phyloP scores from a whole-genome alignment of 2,113 vertebrate genomes.

The Saimiri boliviensis region DNA sequence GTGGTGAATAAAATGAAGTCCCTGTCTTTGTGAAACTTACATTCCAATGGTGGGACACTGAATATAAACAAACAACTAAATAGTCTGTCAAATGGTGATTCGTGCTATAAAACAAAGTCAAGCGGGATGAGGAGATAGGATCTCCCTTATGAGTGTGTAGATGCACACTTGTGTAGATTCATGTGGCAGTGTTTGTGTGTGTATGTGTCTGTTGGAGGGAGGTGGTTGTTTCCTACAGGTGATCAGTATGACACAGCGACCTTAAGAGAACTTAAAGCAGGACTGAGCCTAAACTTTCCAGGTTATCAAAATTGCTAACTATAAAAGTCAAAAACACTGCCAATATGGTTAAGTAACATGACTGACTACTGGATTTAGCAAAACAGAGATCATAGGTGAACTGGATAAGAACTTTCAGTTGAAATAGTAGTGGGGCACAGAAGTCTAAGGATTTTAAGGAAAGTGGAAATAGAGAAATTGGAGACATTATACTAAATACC shows the following conservation, averaged over 20 bases:
- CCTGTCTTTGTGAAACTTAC: not conserved
- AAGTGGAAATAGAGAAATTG: not conserved
- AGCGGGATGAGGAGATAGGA: not conserved
- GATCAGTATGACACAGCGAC: not conserved
- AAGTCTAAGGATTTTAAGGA: not conserved
- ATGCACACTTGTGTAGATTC: not conserved
- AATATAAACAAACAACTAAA: not conserved
- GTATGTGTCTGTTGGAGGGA: not conserved
- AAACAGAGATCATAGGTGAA: not conserved
- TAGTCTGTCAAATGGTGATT: not conserved
- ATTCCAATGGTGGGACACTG: not conserved
- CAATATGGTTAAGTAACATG: not conserved
- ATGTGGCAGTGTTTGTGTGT: not conserved
- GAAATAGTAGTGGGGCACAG: not conserved
- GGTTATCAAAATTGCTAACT: not conserved
- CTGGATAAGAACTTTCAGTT: not conserved
- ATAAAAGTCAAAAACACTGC: not conserved
- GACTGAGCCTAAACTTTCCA: not conserved
- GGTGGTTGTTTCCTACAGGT: not conserved
- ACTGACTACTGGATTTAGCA: not conserved
- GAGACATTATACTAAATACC: not conserved
- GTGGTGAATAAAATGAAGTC: not conserved
- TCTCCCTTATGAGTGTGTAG: not conserved
- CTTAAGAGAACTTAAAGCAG: not conserved
- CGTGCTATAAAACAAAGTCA: not conserved